Evolutionary conservation across 2,797 vertebrate genomes (phyloP).

Genomic region (Sebastiscus albofasciatus): DNA sequence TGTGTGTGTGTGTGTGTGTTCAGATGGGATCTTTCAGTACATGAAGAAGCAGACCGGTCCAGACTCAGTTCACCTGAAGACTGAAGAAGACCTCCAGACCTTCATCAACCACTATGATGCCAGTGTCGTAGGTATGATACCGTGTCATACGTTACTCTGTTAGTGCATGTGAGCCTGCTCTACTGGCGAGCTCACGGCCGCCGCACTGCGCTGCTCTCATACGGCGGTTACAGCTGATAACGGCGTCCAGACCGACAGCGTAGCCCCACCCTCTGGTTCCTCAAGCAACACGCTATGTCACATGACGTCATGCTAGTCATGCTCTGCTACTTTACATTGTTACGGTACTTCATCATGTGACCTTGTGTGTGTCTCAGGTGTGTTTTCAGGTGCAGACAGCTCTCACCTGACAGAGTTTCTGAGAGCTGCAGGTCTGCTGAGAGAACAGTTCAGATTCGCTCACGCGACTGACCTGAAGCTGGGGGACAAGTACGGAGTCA

Average conservation of each 20-base stretch:
- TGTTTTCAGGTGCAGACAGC: slow-evolving; percentile 71
- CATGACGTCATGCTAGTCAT: not conserved
- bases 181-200: too few relatives aligned
- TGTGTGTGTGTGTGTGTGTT: slow-evolving; percentile 13
- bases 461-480: slow-evolving; percentile 66
- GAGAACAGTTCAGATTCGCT: slow-evolving; percentile 82
- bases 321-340: not conserved
- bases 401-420: slow-evolving; percentile 72
- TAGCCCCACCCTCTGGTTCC: too few relatives aligned
- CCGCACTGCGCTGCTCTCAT: too few relatives aligned
- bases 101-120: slow-evolving; percentile 79
- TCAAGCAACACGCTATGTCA: too few relatives aligned
- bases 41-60: slow-evolving; percentile 83
- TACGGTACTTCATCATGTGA: not conserved
- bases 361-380: slow-evolving; percentile 58
- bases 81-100: slow-evolving; percentile 68
- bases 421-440: slow-evolving; percentile 75
- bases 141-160: too few relatives aligned
- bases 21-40: slow-evolving; percentile 79
- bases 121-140: slow-evolving; percentile 77
- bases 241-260: too few relatives aligned
- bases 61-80: slow-evolving; percentile 73
- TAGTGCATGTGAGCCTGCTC: too few relatives aligned
- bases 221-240: too few relatives aligned
- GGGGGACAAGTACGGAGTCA: slow-evolving; percentile 31